phyloP scores from a whole-genome alignment of 2,888 invertebrate species.

The Criorhina ranunculi region DNA sequence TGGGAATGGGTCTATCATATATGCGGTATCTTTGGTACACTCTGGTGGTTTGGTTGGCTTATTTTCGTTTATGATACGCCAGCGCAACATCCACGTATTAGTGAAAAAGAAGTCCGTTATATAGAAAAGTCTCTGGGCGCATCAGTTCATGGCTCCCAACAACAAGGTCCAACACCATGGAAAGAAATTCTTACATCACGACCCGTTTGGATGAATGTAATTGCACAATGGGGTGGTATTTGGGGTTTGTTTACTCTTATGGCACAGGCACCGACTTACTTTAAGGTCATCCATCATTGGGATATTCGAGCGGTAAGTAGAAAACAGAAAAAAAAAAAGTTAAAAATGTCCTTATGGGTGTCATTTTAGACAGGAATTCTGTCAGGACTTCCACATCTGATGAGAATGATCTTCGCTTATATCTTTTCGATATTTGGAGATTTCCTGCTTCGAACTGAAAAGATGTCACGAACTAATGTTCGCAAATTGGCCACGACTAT shows the following conservation, averaged over 20 bases:
- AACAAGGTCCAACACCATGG: slow-evolving; percentile 87
- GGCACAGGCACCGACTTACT: slow-evolving; percentile 90
- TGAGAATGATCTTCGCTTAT: slow-evolving; percentile 87
- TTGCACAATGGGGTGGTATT: slow-evolving; percentile 88
- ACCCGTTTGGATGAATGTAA: slow-evolving; percentile 88
- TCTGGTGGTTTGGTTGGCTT: slow-evolving; percentile 89
- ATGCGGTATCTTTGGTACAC: slow-evolving; percentile 86
- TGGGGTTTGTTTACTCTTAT: slow-evolving; percentile 90
- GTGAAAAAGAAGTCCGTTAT: slow-evolving; percentile 86
- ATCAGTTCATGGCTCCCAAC: slow-evolving; percentile 80
- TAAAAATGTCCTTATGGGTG: no score
- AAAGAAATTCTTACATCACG: slow-evolving; percentile 86
- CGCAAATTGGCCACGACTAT: slow-evolving; percentile 87
- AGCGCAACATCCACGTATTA: slow-evolving; percentile 88
- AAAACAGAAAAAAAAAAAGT: no score
- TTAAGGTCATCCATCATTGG: slow-evolving; percentile 89
- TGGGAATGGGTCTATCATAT: slow-evolving; percentile 91
- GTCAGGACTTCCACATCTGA: slow-evolving; percentile 87
- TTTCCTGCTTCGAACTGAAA: slow-evolving; percentile 86
- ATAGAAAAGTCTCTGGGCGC: slow-evolving; percentile 86
- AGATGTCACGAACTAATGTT: slow-evolving; percentile 87
- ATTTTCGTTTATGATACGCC: slow-evolving; percentile 88
- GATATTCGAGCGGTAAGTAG: slow-evolving; percentile 87
- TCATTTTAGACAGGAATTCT: slow-evolving; percentile 86
- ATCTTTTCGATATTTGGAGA: slow-evolving; percentile 86